These are phyloP conservation scores for Acinonyx jubatus DNA, from an alignment of 2,113 vertebrate species.

Conservation along the genomic window DNA sequence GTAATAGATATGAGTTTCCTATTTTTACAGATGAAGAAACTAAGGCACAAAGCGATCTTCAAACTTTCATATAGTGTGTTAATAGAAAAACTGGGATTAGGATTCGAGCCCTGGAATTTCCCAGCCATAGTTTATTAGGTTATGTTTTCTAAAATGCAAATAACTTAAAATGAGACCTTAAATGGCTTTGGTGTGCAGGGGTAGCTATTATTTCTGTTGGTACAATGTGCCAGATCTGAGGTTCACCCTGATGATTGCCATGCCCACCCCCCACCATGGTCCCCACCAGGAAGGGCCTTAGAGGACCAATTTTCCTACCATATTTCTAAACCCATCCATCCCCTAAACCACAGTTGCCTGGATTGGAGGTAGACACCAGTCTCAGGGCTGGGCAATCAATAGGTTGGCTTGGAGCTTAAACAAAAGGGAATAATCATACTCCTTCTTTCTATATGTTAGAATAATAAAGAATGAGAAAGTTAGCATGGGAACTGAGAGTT, in stretches of 20 bases:
- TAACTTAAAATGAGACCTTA: slow-evolving; percentile 49
- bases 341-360: background rate
- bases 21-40: slow-evolving; percentile 63
- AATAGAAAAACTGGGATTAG: slow-evolving; percentile 56
- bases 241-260: background rate
- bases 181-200: background rate
- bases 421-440: background rate
- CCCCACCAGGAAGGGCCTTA: background rate
- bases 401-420: background rate
- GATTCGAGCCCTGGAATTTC: slow-evolving; percentile 11
- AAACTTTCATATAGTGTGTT: slow-evolving; percentile 15
- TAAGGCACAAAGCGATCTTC: slow-evolving; percentile 47
- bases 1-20: slow-evolving; percentile 53
- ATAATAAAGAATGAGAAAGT: background rate
- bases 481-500: background rate
- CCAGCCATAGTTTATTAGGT: slow-evolving; percentile 40
- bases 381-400: background rate
- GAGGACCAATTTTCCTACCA: background rate
- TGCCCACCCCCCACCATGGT: background rate
- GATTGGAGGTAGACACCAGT: background rate
- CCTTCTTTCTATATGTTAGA: background rate
- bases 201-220: background rate
- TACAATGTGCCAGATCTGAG: background rate
- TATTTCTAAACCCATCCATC: background rate
- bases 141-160: slow-evolving; percentile 46